Base-by-base conservation (phyloP, 2,797 vertebrate genomes). In the Cyprinella venusta region DNA sequence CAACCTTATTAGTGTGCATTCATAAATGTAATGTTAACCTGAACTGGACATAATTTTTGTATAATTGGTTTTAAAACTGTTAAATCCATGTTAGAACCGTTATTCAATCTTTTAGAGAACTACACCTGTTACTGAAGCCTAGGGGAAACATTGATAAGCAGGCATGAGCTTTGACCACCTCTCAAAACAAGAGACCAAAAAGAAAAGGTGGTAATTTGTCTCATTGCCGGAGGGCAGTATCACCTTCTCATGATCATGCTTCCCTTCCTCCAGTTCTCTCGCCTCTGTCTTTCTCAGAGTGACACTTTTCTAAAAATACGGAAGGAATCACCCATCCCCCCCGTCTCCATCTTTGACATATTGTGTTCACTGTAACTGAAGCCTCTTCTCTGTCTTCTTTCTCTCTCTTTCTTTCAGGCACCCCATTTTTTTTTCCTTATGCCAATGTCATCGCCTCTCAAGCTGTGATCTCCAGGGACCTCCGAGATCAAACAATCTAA, bases 341-440 rank as follows among this genome's bases (percentile, higher is more conserved):
- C 48, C 84, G 19, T 50, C 88, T 68, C 82, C 74, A 83, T 87
- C 89, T 87, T 84, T 90, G 88, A 88, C 92, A 93, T 90, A 89
- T 92, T 93, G 91, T 92, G 87, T 94, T 86, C 88, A 81, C 82
- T 90, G 93, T 91, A 94, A 94, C 87, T 80, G 84, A 93, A 93
- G 87, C 88, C 90, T 85, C 87, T 82, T 80, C 76, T 83, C 54
- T 56, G 54, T 24, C 54, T 56, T 56, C 81, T 74, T 84, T 50
- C 85, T 59, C 86, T 69, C 1, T 48, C 61, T 59, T 36, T 78
- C 45, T 76, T 77, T 85, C 64, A 82, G 70, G 76, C 61, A 40
- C 69, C 33, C 79, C 54, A 80, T 87, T 79, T 68, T 67, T 87
- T 83, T 33, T 85, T 81, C 19, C 82, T 84, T 88, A 82, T 61